Base-by-base conservation (phyloP, 2,797 vertebrate species). In the Platyrinchus mystaceus region DNA sequence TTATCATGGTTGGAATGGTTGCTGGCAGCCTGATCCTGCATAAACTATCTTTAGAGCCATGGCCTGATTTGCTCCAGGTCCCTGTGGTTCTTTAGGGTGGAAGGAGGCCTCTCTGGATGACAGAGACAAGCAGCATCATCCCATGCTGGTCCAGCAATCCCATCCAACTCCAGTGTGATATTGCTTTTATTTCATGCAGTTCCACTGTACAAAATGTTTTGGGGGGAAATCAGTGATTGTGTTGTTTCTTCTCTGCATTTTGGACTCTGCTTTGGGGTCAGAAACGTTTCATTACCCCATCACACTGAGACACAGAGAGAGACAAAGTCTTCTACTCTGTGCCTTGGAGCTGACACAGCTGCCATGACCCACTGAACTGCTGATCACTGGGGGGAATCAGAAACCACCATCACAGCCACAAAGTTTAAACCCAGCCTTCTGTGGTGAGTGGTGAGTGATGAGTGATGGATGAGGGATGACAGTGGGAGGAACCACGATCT, bases 71-170 rank as follows among this genome's bases (percentile, higher is more conserved):
- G 64, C 32, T 83, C 28, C 26, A 52, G 34, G 68, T 76, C 22
- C 32, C 56, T 44, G 39, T 55, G 44, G 52, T 12, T 78, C 30
- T 37, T 26, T 24, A 20, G 36, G 20, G n/a, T 64, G 28, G 43
- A 58, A 83, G 21, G 71, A 85, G 36, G 14, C 18, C 55, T 5
- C 71, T 63, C 68, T 80, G 64, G 50, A 11, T 63, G 50, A 52
- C 59, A 79, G 2, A 79, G 55, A 44, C 44, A 47, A 62, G 12
- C 2, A 47, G 16, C 43, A 71, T 64, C 36, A 36, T 46, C 22
- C 27, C 39, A 9, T 0, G 0, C 32, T 59, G n/a, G 22, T 66
- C 39, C 30, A 62, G 36, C 27, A 12, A 12, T 69, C 34, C 46
- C 12, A 4, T n/a, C 21, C 60, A 52, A 3, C n/a, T 59, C 63